Conservation (phyloP, 2,888 invertebrate species). For the Drosophila multiciliata region DNA sequence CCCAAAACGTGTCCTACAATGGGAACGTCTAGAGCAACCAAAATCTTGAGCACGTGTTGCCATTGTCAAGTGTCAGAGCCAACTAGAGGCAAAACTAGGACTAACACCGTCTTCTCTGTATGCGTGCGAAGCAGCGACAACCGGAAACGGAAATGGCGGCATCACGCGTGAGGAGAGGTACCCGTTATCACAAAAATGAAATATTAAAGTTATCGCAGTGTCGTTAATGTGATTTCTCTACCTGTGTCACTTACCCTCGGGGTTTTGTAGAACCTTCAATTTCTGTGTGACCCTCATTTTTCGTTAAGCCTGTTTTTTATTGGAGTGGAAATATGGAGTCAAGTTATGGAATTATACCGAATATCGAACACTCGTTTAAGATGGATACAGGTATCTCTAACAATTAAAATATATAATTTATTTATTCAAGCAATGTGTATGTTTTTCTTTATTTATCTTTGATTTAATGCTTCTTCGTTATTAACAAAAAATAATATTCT, state of each 20-base stretch:
- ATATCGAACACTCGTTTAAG: background rate
- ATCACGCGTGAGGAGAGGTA: slow-evolving; percentile 35
- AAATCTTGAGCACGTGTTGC: slow-evolving; percentile 72
- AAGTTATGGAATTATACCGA: background rate
- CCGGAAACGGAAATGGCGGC: slow-evolving; percentile 66
- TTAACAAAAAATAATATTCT: background rate
- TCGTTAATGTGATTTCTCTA: slow-evolving; percentile 56
- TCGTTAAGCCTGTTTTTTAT: slow-evolving; percentile 5
- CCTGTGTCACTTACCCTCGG: slow-evolving; percentile 3
- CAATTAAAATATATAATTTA: background rate
- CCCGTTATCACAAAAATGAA: slow-evolving; percentile 55
- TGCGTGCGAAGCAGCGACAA: slow-evolving; percentile 28
- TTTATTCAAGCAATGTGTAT: background rate
- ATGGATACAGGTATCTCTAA: too few species aligned
- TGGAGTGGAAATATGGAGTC: background rate
- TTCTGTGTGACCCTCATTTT: slow-evolving; percentile 19
- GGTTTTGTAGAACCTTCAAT: background rate
- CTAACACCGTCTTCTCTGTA: slow-evolving; percentile 20
- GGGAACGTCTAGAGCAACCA: slow-evolving; percentile 24
- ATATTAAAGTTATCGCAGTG: slow-evolving; percentile 69
- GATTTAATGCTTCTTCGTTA: background rate
- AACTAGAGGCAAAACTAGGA: slow-evolving; percentile 28
- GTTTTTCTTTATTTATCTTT: background rate
- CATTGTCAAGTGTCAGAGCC: slow-evolving; percentile 66
- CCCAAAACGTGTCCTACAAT: slow-evolving; percentile 44